Conservation (phyloP, 2,113 vertebrate genomes). For the Cebidichthys violaceus region DNA sequence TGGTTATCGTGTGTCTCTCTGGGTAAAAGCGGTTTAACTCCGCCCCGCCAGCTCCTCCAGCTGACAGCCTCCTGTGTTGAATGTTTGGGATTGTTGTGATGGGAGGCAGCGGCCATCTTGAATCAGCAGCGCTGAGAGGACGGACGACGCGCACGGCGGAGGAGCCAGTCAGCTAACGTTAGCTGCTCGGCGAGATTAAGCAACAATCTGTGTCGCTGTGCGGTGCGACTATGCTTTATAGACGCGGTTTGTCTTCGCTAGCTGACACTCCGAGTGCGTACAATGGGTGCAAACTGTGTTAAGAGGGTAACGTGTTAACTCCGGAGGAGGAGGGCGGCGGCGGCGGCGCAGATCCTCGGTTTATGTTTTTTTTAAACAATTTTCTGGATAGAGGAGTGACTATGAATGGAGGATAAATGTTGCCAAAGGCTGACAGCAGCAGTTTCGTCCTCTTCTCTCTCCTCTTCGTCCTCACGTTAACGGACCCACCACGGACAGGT, state of each 20-base stretch:
- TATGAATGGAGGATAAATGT: constrained; percentile 99
- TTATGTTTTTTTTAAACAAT: constrained; percentile 40
- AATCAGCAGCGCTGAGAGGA: constrained; percentile 63
- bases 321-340: constrained; percentile 24
- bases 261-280: background rate
- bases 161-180: constrained; percentile 39
- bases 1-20: background rate
- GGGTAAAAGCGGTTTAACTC: constrained; percentile 30
- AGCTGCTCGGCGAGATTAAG: constrained; percentile 38
- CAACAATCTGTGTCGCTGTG: constrained; percentile 5
- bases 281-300: constrained; percentile 30
- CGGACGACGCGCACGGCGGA: constrained; percentile 24
- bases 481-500: constrained; percentile 95
- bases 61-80: constrained; percentile 61
- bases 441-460: constrained; percentile 91
- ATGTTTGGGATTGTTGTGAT: constrained; percentile 86
- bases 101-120: constrained; percentile 85
- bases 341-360: constrained; percentile 60
- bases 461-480: constrained; percentile 91
- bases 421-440: constrained; percentile 95
- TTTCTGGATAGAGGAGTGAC: constrained; percentile 86
- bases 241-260: background rate
- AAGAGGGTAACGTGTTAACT: constrained; percentile 29
- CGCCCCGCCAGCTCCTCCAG: constrained; percentile 54
- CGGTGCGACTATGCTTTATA: constrained; percentile 27